Evolutionary conservation across 2,888 invertebrate genomes (phyloP).

Genomic region (Thelaira solivaga): DNA sequence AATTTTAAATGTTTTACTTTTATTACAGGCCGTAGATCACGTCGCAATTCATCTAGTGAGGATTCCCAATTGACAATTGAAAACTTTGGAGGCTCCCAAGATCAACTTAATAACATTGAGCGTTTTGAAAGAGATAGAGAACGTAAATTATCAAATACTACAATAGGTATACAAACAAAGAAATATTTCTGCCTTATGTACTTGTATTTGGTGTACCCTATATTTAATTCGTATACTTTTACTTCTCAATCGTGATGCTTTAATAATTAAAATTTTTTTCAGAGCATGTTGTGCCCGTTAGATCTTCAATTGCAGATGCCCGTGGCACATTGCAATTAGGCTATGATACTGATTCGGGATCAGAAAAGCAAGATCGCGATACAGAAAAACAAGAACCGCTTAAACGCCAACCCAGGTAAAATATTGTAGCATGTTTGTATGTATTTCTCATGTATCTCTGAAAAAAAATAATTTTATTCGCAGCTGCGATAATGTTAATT

Average conservation of each 20-base stretch:
- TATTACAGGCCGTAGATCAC: constrained; percentile 89
- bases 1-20: constrained; percentile 75
- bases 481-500: constrained; percentile 78
- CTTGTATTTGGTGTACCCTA: background rate
- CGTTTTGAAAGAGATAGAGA: constrained; percentile 78
- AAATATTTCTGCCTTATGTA: background rate
- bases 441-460: background rate
- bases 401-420: constrained; percentile 81
- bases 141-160: constrained; percentile 77
- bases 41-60: constrained; percentile 89
- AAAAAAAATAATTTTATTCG: background rate
- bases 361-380: constrained; percentile 81
- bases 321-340: constrained; percentile 84
- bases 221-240: too few species aligned
- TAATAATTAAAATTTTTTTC: background rate
- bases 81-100: constrained; percentile 95
- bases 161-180: constrained; percentile 67
- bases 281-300: constrained; percentile 84
- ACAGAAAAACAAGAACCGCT: constrained; percentile 79
- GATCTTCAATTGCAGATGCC: constrained; percentile 87
- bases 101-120: constrained; percentile 90
- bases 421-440: background rate
- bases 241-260: too few species aligned
- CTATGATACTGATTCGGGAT: constrained; percentile 81
- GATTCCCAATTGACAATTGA: constrained; percentile 94